Percentiles rank a stretch among this genome's conserved stretches.
Conservation (phyloP, 2,888 invertebrate species). For the Eristalis arbustorum region DNA sequence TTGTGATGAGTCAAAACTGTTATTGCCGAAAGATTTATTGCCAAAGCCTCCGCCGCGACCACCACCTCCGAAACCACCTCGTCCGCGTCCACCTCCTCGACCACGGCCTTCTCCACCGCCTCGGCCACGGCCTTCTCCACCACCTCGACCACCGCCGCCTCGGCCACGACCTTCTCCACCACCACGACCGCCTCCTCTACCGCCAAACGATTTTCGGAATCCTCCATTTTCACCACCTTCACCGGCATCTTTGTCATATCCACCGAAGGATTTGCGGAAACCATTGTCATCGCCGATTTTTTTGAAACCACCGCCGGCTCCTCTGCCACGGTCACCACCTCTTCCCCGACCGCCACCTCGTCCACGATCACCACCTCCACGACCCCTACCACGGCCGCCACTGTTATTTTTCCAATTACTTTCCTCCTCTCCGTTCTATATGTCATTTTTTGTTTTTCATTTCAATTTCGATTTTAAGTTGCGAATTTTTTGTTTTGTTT, state of each 20-base stretch:
- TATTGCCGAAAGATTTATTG: constrained; percentile 81
- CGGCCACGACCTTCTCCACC: constrained; percentile 77
- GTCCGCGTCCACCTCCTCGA: constrained; percentile 76
- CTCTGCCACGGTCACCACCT: constrained; percentile 73
- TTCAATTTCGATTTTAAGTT: constrained; percentile 74
- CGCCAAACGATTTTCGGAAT: constrained; percentile 53
- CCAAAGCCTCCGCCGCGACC: constrained; percentile 75
- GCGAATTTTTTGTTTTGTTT: constrained; percentile 62
- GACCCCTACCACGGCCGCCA: constrained; percentile 73
- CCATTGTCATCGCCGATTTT: constrained; percentile 68
- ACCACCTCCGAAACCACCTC: constrained; percentile 76
- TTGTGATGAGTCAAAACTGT: constrained; percentile 82
- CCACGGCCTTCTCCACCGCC: constrained; percentile 75
- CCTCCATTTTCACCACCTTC: constrained; percentile 73
- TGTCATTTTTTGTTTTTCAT: constrained; percentile 73
- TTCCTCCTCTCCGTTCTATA: constrained; percentile 62
- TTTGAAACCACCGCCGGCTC: constrained; percentile 75
- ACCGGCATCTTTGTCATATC: constrained; percentile 73
- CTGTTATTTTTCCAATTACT: constrained; percentile 72
- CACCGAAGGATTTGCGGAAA: constrained; percentile 78
- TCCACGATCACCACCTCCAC: constrained; percentile 55
- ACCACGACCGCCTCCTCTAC: constrained; percentile 73
- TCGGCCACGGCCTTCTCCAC: constrained; percentile 77
- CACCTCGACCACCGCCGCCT: constrained; percentile 72
- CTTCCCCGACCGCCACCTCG: constrained; percentile 75